phyloP scores from a whole-genome alignment of 2,113 vertebrate species.

The Pygathrix nemaeus region DNA sequence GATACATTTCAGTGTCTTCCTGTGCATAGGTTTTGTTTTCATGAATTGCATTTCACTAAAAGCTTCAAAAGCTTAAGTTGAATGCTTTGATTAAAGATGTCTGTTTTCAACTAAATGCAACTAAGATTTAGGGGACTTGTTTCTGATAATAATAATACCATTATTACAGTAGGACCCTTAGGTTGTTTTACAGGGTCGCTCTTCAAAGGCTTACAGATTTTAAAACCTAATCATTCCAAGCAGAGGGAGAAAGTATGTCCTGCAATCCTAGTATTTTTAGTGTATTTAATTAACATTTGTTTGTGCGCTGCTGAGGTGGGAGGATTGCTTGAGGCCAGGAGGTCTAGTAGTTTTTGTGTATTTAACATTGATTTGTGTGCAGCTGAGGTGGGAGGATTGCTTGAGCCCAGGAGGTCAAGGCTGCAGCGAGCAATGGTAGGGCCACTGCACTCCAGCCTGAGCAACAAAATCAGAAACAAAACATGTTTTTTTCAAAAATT shows the following conservation, averaged over 20 bases:
- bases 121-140: background rate
- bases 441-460: no score
- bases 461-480: no score
- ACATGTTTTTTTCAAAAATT: background rate
- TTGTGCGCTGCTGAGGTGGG: background rate
- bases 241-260: background rate
- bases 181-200: background rate
- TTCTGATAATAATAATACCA: background rate
- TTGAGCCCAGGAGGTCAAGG: no score
- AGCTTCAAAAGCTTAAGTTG: conserved; percentile 21
- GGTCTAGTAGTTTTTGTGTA: background rate
- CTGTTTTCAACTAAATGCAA: conserved; percentile 8
- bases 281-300: background rate
- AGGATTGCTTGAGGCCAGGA: no score
- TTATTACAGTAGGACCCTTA: background rate
- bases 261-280: background rate
- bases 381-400: no score
- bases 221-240: background rate
- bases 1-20: background rate
- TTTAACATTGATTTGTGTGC: background rate
- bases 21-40: background rate
- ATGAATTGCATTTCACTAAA: background rate
- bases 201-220: background rate
- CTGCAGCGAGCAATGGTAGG: no score
- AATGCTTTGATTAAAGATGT: background rate